phyloP scores from a whole-genome alignment of 2,888 invertebrate genomes.

The Macaria liturata region DNA sequence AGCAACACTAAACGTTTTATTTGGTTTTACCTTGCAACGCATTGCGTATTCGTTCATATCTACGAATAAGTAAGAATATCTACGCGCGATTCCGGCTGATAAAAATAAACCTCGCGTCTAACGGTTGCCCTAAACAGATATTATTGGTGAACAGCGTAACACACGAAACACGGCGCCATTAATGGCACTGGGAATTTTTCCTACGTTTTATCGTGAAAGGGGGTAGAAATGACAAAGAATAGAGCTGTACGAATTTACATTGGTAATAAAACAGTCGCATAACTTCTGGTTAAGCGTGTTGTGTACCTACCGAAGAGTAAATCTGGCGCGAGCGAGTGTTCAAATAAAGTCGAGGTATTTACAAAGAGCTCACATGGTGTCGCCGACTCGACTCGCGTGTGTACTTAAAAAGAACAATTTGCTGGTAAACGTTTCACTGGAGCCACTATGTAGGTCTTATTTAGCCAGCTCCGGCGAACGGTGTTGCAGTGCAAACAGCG shows the following conservation, averaged over 20 bases:
- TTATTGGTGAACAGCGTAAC: constrained; percentile 24
- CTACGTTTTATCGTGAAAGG: constrained; percentile 22
- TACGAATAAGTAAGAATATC: too few species aligned
- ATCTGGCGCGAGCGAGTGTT: constrained; percentile 49
- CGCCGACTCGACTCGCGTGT: constrained; percentile 55
- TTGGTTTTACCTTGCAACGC: background rate
- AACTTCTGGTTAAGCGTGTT: constrained; percentile 40
- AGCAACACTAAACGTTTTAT: constrained; percentile 7
- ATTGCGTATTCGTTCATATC: constrained; percentile 1
- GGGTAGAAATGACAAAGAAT: constrained; percentile 31
- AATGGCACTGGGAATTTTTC: constrained; percentile 26
- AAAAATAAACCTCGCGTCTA: constrained; percentile 25
- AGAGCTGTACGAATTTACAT: constrained; percentile 39
- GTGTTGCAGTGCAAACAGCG: background rate
- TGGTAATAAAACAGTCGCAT: constrained; percentile 43
- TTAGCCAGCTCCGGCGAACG: constrained; percentile 17
- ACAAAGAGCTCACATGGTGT: constrained; percentile 56
- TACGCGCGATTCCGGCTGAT: constrained; percentile 11
- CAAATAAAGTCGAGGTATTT: constrained; percentile 60
- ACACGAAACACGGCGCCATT: constrained; percentile 25
- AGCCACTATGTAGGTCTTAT: constrained; percentile 38
- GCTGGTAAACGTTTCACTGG: constrained; percentile 57
- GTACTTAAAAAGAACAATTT: constrained; percentile 64
- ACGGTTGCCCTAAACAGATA: constrained; percentile 25
- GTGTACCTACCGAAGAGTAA: constrained; percentile 52